Conservation (phyloP, 2,888 invertebrate species). For the Temnothorax ravouxi region DNA sequence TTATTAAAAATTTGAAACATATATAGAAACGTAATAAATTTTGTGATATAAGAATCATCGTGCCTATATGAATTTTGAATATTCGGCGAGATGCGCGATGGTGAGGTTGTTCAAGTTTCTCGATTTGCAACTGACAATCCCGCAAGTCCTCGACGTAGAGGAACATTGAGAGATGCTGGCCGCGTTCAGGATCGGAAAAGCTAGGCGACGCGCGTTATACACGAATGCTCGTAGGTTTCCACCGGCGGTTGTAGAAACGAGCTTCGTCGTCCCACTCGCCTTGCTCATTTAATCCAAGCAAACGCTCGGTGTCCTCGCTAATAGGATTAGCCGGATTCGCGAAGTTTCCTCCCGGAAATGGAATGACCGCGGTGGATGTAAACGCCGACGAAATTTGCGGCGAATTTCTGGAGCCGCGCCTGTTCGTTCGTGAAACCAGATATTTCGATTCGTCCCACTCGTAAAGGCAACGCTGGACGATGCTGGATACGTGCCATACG, state of each 20-base stretch:
- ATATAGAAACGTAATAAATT: neutral
- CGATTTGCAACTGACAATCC: slow-evolving; percentile 31
- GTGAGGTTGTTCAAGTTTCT: neutral
- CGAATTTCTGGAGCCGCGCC: slow-evolving; percentile 61
- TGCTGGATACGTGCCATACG: no score
- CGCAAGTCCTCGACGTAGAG: slow-evolving; percentile 22
- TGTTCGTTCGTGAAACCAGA: slow-evolving; percentile 16
- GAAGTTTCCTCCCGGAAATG: slow-evolving; percentile 71
- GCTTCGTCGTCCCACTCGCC: slow-evolving; percentile 54
- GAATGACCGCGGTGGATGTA: slow-evolving; percentile 63
- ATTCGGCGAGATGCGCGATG: neutral
- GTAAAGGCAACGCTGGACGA: slow-evolving; percentile 4
- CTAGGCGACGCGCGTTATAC: slow-evolving; percentile 48
- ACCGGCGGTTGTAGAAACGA: slow-evolving; percentile 67
- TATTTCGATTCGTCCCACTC: slow-evolving; percentile 52
- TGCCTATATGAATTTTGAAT: slow-evolving; percentile 8
- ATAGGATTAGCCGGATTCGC: slow-evolving; percentile 76
- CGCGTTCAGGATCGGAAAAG: slow-evolving; percentile 49
- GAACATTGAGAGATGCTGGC: slow-evolving; percentile 40
- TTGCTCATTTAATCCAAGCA: slow-evolving; percentile 71
- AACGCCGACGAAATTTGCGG: slow-evolving; percentile 69
- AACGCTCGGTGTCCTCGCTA: slow-evolving; percentile 74
- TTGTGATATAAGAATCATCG: neutral
- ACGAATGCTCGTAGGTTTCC: slow-evolving; percentile 63
- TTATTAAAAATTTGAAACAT: neutral